A percentile compares a stretch with the other conserved stretches of the same genome.
phyloP scores from a whole-genome alignment of 2,113 vertebrate genomes.

The Equus quagga region DNA sequence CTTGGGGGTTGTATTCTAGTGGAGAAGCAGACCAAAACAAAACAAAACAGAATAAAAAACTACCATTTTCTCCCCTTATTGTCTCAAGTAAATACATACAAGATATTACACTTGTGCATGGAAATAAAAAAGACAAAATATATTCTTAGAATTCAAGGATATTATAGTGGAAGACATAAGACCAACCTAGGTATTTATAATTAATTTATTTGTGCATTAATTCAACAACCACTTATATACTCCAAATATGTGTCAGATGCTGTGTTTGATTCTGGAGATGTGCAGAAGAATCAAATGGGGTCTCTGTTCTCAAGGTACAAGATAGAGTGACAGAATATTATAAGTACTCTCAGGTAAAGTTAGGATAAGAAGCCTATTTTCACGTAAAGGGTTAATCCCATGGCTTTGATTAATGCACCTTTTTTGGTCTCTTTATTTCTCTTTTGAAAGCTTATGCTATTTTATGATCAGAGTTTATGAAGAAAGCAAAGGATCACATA shows the following conservation, averaged over 20 bases:
- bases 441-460: neutral
- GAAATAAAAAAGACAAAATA: neutral
- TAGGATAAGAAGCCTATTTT: neutral
- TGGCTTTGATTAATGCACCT: neutral
- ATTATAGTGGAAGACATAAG: neutral
- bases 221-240: neutral
- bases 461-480: neutral
- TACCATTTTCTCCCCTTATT: neutral
- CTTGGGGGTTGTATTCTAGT: neutral
- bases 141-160: neutral
- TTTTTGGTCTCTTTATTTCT: neutral
- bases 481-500: neutral
- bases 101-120: neutral
- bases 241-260: neutral
- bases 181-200: neutral
- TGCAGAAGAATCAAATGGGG: neutral
- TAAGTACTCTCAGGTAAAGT: neutral
- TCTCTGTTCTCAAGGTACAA: neutral
- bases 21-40: neutral
- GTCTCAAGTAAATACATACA: neutral
- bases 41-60: neutral
- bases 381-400: neutral
- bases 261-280: neutral
- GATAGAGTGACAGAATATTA: neutral
- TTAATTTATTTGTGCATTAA: neutral